phyloP scores from a whole-genome alignment of 1,140 invertebrate genomes.

The Hyphantria cunea region DNA sequence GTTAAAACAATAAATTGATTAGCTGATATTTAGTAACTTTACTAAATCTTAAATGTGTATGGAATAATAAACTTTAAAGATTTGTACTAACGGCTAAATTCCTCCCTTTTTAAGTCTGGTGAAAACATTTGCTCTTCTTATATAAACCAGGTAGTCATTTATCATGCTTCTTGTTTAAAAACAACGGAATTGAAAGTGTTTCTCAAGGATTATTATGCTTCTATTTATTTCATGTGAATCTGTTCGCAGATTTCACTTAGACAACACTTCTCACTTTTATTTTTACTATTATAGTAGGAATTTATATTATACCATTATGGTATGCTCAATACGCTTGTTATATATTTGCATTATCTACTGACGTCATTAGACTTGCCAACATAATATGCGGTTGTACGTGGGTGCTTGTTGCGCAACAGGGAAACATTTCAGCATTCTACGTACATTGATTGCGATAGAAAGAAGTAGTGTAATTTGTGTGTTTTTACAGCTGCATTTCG shows the following conservation, averaged over 20 bases:
- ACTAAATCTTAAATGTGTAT: too few relatives aligned
- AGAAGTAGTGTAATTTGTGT: slow-evolving; percentile 66
- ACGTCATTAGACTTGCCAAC: slow-evolving; percentile 8
- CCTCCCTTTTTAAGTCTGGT: too few relatives aligned
- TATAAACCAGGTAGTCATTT: too few relatives aligned
- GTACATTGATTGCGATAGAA: slow-evolving; percentile 59
- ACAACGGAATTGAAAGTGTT: too few relatives aligned
- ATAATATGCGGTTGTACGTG: slow-evolving; percentile 38
- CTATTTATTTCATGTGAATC: slow-evolving; percentile 1
- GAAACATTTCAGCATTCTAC: slow-evolving; percentile 36
- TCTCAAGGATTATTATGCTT: background rate
- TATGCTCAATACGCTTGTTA: background rate
- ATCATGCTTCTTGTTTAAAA: too few relatives aligned
- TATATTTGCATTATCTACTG: background rate
- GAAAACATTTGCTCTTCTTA: too few relatives aligned
- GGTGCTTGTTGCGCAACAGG: slow-evolving; percentile 48
- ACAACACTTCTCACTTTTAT: background rate
- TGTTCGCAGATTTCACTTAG: background rate
- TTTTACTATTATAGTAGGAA: too few relatives aligned
- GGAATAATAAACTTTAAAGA: too few relatives aligned
- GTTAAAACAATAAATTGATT: too few relatives aligned
- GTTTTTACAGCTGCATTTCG: slow-evolving; percentile 78
- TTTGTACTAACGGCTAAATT: too few relatives aligned
- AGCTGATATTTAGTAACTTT: too few relatives aligned
- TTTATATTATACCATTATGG: too few relatives aligned